A percentile compares a stretch with the other conserved stretches of the same genome.
Evolutionary conservation across 2,113 vertebrate genomes (phyloP).

Genomic region (Crypturellus undulatus): DNA sequence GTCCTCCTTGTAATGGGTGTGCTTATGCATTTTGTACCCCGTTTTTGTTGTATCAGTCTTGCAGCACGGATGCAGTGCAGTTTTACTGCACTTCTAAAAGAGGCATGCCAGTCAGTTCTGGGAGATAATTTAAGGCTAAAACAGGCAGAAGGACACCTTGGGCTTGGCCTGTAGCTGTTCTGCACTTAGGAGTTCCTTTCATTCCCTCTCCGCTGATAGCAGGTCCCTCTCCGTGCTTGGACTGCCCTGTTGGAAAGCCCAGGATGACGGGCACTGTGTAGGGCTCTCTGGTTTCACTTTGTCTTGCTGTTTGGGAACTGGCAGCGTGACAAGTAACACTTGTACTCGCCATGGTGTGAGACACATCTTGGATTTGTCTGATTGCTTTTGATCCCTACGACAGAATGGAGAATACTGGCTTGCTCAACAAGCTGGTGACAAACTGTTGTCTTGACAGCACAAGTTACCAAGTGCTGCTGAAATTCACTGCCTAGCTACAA

Average conservation of each 20-base stretch:
- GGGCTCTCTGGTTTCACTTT: neutral
- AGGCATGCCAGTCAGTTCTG: neutral
- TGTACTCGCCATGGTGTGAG: neutral
- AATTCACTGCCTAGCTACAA: too few species aligned
- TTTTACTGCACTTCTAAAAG: neutral
- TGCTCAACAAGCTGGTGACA: neutral
- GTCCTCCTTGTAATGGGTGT: slow-evolving; percentile 24
- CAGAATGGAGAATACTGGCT: neutral
- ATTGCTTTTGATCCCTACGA: neutral
- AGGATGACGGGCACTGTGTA: neutral
- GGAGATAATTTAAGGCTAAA: neutral
- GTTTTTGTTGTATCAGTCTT: neutral
- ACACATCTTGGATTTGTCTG: neutral
- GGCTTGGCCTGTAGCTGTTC: neutral
- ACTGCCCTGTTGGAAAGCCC: rapidly evolving
- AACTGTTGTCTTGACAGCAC: neutral
- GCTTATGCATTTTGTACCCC: slow-evolving; percentile 19
- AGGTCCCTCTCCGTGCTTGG: neutral
- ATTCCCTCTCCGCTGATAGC: neutral
- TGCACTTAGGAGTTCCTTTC: neutral
- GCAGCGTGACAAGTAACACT: neutral
- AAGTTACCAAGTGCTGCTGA: neutral
- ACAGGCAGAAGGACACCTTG: neutral
- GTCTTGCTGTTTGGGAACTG: neutral
- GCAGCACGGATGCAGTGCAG: neutral